Evolutionary conservation across 2,113 vertebrate genomes (phyloP).

Genomic region (Macquaria australasica): DNA sequence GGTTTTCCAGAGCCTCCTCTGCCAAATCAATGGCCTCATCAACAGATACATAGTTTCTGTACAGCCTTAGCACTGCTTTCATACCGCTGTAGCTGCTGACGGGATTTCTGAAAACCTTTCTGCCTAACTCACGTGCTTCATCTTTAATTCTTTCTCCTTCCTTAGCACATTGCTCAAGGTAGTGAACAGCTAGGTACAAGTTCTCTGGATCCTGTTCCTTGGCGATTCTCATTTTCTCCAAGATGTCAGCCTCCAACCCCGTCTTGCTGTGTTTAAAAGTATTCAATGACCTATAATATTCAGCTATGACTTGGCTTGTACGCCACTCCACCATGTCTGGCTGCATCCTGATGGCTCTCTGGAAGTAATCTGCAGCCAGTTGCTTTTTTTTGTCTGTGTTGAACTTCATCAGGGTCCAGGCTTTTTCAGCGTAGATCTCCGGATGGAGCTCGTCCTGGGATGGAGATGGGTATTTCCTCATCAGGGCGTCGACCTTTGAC

Average conservation of each 20-base stretch:
- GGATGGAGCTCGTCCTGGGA: constrained; percentile 46
- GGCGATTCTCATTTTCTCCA: constrained; percentile 48
- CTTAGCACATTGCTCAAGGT: constrained; percentile 1
- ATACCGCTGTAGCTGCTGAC: constrained; percentile 59
- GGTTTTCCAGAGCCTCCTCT: constrained; percentile 39
- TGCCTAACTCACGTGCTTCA: constrained; percentile 28
- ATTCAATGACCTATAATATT: neutral
- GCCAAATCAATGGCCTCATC: constrained; percentile 57
- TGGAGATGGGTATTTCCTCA: constrained; percentile 37
- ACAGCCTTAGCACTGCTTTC: constrained; percentile 30
- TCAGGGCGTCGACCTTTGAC: constrained; percentile 50
- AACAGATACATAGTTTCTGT: neutral
- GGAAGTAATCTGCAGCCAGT: constrained; percentile 47
- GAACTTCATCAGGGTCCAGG: constrained; percentile 71
- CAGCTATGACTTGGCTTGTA: constrained; percentile 38
- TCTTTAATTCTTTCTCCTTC: constrained; percentile 2
- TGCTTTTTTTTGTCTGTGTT: neutral
- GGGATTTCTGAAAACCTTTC: constrained; percentile 40
- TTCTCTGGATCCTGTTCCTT: constrained; percentile 59
- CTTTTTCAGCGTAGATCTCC: constrained; percentile 70
- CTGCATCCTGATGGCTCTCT: constrained; percentile 66
- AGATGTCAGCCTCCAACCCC: neutral
- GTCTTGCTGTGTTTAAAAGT: neutral
- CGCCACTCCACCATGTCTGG: constrained; percentile 66
- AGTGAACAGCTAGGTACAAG: constrained; percentile 28